Conservation (phyloP, 2,113 vertebrate genomes). For the Rhabdomys dilectus region DNA sequence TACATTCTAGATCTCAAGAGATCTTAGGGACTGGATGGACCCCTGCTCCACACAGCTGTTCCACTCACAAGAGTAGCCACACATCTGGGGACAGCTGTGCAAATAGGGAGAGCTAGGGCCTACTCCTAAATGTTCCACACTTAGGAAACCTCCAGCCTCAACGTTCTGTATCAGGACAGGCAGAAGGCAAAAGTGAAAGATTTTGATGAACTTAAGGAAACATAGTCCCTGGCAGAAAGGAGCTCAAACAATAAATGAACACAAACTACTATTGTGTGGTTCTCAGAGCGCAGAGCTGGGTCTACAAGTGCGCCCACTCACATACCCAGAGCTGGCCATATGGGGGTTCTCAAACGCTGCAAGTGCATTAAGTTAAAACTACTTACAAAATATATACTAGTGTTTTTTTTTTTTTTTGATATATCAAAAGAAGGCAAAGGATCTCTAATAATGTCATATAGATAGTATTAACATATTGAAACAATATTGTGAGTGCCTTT, state of each 20-base stretch:
- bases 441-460: conserved; percentile 2
- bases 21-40: neutral
- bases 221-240: neutral
- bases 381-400: neutral
- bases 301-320: neutral
- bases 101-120: neutral
- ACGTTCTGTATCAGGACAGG: neutral
- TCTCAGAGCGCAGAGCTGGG: neutral
- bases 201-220: neutral
- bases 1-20: neutral
- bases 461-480: neutral
- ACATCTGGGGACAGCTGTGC: neutral
- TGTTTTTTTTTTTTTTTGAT: neutral
- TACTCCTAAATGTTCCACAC: neutral
- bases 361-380: neutral
- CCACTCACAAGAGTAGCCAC: neutral
- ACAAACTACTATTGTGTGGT: neutral
- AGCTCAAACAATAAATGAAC: neutral
- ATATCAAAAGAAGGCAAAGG: neutral
- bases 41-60: neutral
- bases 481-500: conserved; percentile 8
- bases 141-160: neutral
- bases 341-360: neutral
- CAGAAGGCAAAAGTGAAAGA: neutral
- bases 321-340: accelerated